Base-by-base conservation (phyloP, 1,140 invertebrate genomes). In the Temnothorax curvispinosus region DNA sequence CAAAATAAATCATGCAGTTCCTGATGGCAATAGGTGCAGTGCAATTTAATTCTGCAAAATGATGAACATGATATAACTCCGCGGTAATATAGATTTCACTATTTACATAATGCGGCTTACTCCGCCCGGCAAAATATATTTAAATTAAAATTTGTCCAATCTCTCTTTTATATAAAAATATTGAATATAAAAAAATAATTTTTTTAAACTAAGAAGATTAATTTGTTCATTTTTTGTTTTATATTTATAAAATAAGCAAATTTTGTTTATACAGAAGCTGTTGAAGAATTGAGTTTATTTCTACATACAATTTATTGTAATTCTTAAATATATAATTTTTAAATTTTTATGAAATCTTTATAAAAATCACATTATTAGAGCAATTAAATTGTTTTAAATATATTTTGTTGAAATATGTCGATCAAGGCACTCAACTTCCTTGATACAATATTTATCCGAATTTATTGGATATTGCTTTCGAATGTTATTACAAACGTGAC, bases 1-100 rank as follows among this genome's bases (percentile, higher is more conserved):
- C 47, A 78, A 75, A 84, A 84, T 84, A 84, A 84, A 84, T 84
- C 80, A 84, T 84, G 80, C 80, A 84, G 69, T 75, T 84, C 75
- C 80, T 84, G 69, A 75, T 84, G 80, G 80, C 80, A 41, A 84
- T 75, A 84, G 77, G 32, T 56, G 62, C 80, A 84, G 52, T 50
- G 54, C 80, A 84, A 84, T 84, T 54, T 84, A 74, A 84, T 75
- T 84, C 52, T 32, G 54, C 54, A 71, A 84, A 84, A 84, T 84
- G 80, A 74, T 84, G 69, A 75, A 62, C 54, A 75, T 47, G 54
- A 84, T 84, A 62, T 84, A 84, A 84, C 80, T 75, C 27, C 27
- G 27, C 80, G 7, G 21, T 84, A 81, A 81, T 84, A 84, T 38
- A 74, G 80, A 84, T 60, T 84, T 84, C 54, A 18, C 69, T 84